Conservation (phyloP, 1,140 invertebrate genomes). For the Neuroterus valhalla region DNA sequence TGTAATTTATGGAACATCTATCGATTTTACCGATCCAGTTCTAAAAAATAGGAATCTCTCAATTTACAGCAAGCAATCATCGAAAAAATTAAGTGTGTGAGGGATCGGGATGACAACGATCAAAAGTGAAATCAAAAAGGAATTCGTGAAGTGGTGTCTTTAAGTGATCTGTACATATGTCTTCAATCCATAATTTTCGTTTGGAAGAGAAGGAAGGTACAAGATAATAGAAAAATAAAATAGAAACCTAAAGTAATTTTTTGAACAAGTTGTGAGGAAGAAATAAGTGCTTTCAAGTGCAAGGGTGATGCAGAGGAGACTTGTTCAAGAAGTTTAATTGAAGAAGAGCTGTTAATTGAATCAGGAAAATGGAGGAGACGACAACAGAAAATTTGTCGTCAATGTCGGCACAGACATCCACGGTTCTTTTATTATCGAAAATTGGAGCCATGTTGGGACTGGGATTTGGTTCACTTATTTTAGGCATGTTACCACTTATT, state of each 20-base stretch:
- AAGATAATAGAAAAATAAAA: neutral
- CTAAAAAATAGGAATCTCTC: no score
- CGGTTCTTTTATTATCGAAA: constrained; percentile 71
- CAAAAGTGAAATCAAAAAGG: no score
- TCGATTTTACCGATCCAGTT: no score
- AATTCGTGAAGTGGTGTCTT: neutral
- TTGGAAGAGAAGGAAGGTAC: neutral
- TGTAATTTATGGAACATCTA: no score
- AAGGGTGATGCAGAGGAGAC: constrained; percentile 5
- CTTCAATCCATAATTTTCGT: neutral
- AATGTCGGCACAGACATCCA: constrained; percentile 32
- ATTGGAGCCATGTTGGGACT: constrained; percentile 76
- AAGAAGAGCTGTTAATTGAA: neutral
- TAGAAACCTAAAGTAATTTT: neutral
- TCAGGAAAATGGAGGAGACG: constrained; percentile 47
- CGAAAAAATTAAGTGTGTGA: no score
- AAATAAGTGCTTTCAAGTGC: constrained; percentile 10
- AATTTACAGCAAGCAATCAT: no score
- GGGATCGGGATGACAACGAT: no score
- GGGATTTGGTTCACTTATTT: constrained; percentile 74
- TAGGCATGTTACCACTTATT: constrained; percentile 76
- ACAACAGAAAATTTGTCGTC: constrained; percentile 38
- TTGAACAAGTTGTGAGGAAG: neutral
- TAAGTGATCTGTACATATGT: neutral
- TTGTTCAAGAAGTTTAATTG: constrained; percentile 20